Conservation (phyloP, 2,113 vertebrate genomes). For the Falco punctatus region DNA sequence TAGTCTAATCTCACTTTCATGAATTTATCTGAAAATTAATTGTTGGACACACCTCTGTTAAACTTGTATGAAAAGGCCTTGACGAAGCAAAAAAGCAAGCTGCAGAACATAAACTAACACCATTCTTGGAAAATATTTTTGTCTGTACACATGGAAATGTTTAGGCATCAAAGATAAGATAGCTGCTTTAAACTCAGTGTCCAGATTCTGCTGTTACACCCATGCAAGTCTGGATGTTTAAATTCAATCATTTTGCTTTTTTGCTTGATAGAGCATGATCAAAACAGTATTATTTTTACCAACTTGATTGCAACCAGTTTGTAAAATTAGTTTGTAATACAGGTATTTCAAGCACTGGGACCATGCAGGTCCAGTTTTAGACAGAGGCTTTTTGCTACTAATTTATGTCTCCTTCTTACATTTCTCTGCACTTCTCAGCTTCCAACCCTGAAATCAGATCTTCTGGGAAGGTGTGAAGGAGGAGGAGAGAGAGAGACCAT, state of each 20-base stretch:
- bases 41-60: neutral
- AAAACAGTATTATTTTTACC: neutral
- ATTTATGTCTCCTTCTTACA: neutral
- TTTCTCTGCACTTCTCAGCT: neutral
- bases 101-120: neutral
- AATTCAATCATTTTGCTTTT: neutral
- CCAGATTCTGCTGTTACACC: neutral
- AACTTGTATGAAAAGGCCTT: neutral
- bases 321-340: neutral
- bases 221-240: neutral
- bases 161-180: neutral
- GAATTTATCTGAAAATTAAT: neutral
- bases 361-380: neutral
- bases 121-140: neutral
- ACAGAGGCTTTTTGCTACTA: neutral
- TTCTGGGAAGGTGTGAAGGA: neutral
- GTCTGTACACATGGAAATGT: neutral
- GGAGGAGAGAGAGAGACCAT: neutral
- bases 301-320: neutral
- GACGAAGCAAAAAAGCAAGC: neutral
- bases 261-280: neutral
- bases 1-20: neutral
- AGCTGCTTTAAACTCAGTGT: neutral
- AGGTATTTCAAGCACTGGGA: neutral
- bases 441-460: neutral